phyloP scores from a whole-genome alignment of 2,113 vertebrate genomes.

The Danionella cerebrum region DNA sequence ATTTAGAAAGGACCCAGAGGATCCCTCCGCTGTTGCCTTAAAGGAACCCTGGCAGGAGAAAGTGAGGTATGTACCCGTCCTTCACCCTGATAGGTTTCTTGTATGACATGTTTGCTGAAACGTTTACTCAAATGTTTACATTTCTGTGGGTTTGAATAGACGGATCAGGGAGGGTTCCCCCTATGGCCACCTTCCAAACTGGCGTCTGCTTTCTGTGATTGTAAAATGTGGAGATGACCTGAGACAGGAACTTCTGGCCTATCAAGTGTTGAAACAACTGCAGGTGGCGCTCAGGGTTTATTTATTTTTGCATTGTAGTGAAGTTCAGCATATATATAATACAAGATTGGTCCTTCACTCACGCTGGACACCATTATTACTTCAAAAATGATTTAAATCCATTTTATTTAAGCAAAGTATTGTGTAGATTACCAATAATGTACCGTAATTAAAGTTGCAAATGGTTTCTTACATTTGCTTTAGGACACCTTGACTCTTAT shows the following conservation, averaged over 20 bases:
- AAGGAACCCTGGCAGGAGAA: conserved; percentile 98
- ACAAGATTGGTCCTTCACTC: too few relatives aligned
- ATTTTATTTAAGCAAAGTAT: too few relatives aligned
- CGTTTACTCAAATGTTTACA: too few relatives aligned
- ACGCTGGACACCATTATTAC: too few relatives aligned
- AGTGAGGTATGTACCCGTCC: conserved; percentile 69
- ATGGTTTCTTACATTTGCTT: too few relatives aligned
- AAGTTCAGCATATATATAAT: not conserved
- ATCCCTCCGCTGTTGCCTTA: conserved; percentile 90
- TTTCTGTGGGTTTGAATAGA: conserved; percentile 50
- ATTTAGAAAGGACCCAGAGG: conserved; percentile 85
- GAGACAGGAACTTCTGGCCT: conserved; percentile 88
- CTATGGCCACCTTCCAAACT: conserved; percentile 85
- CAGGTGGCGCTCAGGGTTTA: conserved; percentile 65
- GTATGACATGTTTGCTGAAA: too few relatives aligned
- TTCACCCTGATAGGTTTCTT: not conserved
- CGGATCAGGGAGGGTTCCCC: conserved; percentile 88
- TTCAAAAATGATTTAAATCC: too few relatives aligned
- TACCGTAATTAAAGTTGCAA: too few relatives aligned
- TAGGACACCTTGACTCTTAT: too few relatives aligned
- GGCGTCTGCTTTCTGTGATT: conserved; percentile 90
- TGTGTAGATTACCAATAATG: too few relatives aligned
- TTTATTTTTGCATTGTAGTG: not conserved
- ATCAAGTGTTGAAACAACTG: conserved; percentile 88
- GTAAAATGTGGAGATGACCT: conserved; percentile 95